Evolutionary conservation across 2,113 vertebrate species (phyloP).

Genomic region (Crocuta crocuta): DNA sequence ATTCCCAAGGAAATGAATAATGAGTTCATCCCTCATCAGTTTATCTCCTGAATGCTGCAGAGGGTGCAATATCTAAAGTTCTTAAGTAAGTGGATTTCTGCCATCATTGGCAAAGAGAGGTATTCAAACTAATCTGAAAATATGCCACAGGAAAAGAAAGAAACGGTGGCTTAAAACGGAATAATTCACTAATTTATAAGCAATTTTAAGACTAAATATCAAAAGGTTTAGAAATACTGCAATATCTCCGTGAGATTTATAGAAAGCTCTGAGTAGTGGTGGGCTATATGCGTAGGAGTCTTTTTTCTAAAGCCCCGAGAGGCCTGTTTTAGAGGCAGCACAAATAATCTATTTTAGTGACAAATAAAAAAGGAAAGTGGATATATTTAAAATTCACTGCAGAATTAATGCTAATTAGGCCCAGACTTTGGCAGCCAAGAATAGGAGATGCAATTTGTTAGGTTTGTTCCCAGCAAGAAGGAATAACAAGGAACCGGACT

Average conservation of each 20-base stretch:
- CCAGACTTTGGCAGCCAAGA: neutral
- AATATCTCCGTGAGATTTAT: neutral
- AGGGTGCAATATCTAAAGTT: neutral
- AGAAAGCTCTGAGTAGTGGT: neutral
- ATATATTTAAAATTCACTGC: conserved; percentile 46
- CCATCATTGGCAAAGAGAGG: neutral
- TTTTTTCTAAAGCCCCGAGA: neutral
- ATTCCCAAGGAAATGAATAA: neutral
- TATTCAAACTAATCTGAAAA: conserved; percentile 33
- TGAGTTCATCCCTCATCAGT: neutral
- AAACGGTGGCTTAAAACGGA: neutral
- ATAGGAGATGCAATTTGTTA: conserved; percentile 19
- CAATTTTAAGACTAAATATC: conserved; percentile 21
- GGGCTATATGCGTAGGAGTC: neutral
- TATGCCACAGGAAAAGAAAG: neutral
- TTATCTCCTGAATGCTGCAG: neutral
- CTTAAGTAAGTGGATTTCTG: neutral
- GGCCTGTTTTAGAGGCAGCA: neutral
- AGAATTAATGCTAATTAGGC: conserved; percentile 55
- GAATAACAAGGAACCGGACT: conserved; percentile 11
- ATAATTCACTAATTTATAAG: neutral
- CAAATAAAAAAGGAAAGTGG: neutral
- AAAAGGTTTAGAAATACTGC: neutral
- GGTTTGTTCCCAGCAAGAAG: neutral
- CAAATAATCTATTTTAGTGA: neutral